These are phyloP conservation scores for Phenacoccus solenopsis DNA, from an alignment of 1,140 invertebrate species.

Conservation along the genomic window DNA sequence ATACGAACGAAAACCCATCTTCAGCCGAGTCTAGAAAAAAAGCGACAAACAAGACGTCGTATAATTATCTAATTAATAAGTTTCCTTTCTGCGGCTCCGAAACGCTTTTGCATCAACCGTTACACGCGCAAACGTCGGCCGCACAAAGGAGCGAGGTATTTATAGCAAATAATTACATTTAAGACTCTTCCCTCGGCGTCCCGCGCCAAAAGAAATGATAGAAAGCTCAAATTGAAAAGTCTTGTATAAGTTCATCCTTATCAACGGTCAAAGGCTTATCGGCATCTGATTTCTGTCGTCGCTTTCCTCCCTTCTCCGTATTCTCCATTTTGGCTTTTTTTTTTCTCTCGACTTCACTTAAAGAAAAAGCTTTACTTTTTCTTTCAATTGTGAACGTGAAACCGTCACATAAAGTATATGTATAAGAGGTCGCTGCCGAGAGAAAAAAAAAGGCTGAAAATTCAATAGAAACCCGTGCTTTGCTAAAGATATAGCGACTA, in stretches of 20 bases:
- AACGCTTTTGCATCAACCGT: background rate
- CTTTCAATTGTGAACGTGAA: background rate
- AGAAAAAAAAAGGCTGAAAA: background rate
- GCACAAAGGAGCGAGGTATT: background rate
- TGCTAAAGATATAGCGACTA: no score
- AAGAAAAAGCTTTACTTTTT: background rate
- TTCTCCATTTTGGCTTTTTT: no score
- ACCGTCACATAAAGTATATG: background rate
- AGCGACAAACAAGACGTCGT: background rate
- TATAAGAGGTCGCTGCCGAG: background rate
- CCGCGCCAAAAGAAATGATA: background rate
- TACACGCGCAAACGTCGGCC: background rate
- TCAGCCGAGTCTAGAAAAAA: background rate
- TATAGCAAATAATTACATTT: background rate
- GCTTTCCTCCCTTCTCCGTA: no score
- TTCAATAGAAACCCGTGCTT: no score
- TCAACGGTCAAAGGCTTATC: background rate
- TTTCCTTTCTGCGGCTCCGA: background rate
- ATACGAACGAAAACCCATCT: background rate
- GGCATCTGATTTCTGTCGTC: background rate
- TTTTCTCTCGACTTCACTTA: background rate
- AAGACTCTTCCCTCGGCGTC: no score
- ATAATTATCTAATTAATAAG: background rate
- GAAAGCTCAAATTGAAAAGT: background rate
- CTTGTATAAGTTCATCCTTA: background rate